Evolutionary conservation across 2,113 vertebrate genomes (phyloP), one percentile per base, ranked within the genome.

Genomic region (Antechinus stuartii): DNA sequence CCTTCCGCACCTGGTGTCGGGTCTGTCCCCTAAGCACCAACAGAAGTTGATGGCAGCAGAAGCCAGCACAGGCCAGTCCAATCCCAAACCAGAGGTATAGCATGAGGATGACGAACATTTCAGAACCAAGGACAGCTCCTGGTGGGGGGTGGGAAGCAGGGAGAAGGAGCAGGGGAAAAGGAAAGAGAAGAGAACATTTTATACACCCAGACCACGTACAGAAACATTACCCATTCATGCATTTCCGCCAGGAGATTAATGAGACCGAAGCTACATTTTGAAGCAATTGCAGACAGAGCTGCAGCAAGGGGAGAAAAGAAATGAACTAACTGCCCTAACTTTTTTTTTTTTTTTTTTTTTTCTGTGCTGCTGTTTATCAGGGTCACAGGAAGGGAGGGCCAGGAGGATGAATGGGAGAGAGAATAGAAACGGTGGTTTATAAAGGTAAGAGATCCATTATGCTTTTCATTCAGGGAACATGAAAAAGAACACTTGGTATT

Each of bases 51-150:
- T 99, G 99, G 98, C 99, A 99, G 97, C 99, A 99, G 99, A 99
- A 99, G 68, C 99, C 99, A 0, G 99, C 99, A 0, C 99, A 99
- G 95, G 99, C 99, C 98, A 99, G 98, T 95, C 99, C 99, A 0
- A 99, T 99, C 96, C 99, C 99, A 92, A 99, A 98, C 99, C 99
- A 99, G 98, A 99, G 99, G 89, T 99, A 99, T 35, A 99, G 99
- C 99, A 99, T 99, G 98, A 99, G 99, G 97, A 99, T 99, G 98
- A 99, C 99, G 97, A 99, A 99, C 98, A 99, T 98, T 98, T 99
- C 99, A 98, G 99, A 98, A 97, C 99, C 99, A 35, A 99, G 99
- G 96, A 99, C 99, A 94, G 99, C 98, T 98, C 99, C 99, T 99
- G 98, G 10, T 30, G 90, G 4, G 0, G 35, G 76, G 26, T 46